These are phyloP conservation scores for Chloroclysta siterata DNA, from an alignment of 2,888 invertebrate genomes.

Conservation along the genomic window DNA sequence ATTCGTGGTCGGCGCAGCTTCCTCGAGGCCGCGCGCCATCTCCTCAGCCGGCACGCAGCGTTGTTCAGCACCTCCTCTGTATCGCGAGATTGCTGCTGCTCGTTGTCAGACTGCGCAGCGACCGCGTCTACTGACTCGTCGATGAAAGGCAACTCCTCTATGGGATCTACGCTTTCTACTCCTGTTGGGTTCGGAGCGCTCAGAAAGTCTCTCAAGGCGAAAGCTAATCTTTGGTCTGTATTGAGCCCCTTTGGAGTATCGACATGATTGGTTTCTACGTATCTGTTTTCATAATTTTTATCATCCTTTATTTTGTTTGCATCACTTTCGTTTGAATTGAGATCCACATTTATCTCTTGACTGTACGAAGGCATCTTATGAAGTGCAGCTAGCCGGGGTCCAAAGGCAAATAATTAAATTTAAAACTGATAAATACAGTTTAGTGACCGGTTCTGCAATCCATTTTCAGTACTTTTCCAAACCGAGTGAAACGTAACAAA, in stretches of 20 bases:
- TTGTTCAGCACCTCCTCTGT: constrained; percentile 74
- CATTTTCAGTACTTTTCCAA: constrained; percentile 31
- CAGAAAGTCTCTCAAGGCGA: constrained; percentile 72
- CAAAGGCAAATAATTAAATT: background rate
- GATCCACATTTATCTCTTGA: constrained; percentile 75
- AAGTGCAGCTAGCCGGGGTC: constrained; percentile 14
- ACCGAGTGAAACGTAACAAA: constrained; percentile 48
- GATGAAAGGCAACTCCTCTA: constrained; percentile 64
- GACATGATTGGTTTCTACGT: constrained; percentile 51
- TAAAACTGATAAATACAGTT: constrained; percentile 5
- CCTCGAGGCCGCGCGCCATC: constrained; percentile 81
- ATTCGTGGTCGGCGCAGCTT: constrained; percentile 78
- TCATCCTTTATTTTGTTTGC: constrained; percentile 60
- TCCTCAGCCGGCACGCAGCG: constrained; percentile 77
- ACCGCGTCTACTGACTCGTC: constrained; percentile 65
- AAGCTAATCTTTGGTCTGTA: constrained; percentile 69
- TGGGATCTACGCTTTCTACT: constrained; percentile 34
- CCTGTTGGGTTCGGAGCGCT: constrained; percentile 45
- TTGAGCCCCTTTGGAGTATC: constrained; percentile 62
- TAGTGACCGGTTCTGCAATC: constrained; percentile 22
- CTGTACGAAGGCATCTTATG: constrained; percentile 75
- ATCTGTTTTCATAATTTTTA: constrained; percentile 56
- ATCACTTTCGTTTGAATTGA: constrained; percentile 69
- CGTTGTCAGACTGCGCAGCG: constrained; percentile 65
- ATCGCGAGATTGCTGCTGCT: constrained; percentile 60